phyloP scores from a whole-genome alignment of 2,113 vertebrate genomes.

The Peromyscus polionotus region DNA sequence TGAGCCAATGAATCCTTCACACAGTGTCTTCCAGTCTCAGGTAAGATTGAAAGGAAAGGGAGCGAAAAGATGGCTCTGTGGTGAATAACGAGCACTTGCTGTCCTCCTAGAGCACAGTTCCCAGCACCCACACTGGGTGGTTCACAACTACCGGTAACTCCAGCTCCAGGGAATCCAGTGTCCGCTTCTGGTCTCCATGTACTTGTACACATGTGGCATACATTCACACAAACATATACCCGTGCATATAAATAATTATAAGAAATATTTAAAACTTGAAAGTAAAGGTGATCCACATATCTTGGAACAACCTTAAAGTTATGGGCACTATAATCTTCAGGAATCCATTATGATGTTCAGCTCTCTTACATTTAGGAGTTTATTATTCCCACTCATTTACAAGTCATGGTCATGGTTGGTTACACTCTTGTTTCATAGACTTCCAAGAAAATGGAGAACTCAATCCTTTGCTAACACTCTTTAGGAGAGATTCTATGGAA shows the following conservation, averaged over 20 bases:
- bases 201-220: background rate
- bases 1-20: background rate
- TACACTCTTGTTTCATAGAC: background rate
- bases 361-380: background rate
- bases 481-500: background rate
- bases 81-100: background rate
- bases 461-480: background rate
- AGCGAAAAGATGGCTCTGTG: background rate
- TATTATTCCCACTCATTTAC: background rate
- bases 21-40: background rate
- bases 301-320: background rate
- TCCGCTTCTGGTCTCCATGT: background rate
- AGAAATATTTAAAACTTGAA: background rate
- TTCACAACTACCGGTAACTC: background rate
- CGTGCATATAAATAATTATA: background rate
- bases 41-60: background rate
- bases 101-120: background rate
- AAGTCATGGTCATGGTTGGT: background rate
- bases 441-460: conserved; percentile 22
- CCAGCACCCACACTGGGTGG: background rate
- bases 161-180: background rate
- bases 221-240: background rate
- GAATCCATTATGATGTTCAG: background rate
- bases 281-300: background rate
- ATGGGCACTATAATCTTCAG: background rate